phyloP scores from a whole-genome alignment of 2,113 vertebrate genomes.

The Calidris pugnax region DNA sequence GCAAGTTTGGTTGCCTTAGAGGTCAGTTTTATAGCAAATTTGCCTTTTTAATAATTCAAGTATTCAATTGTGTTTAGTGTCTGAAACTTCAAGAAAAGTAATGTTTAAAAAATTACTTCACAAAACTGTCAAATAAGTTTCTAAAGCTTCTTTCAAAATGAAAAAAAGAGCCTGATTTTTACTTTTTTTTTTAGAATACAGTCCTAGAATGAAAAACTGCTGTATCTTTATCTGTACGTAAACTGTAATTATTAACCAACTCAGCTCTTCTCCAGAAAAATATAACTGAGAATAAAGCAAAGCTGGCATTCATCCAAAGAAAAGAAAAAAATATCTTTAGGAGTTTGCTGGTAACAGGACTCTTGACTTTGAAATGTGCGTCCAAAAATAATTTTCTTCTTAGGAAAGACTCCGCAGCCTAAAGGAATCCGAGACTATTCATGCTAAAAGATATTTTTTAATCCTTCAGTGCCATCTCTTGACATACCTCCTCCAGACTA shows the following conservation, averaged over 20 bases:
- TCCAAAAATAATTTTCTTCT: neutral
- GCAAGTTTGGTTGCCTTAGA: neutral
- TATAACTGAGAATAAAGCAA: neutral
- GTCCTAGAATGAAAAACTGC: neutral
- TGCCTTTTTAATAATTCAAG: neutral
- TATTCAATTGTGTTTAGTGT: neutral
- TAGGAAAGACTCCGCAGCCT: neutral
- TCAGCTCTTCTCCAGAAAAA: neutral
- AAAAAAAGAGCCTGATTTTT: neutral
- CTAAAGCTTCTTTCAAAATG: neutral
- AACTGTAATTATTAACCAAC: neutral
- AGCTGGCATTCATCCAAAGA: neutral
- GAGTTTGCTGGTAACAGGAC: neutral
- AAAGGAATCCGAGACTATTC: neutral
- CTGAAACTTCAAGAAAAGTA: neutral
- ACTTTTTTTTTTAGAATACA: neutral
- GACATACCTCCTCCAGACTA: constrained; percentile 93
- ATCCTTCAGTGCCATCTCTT: neutral
- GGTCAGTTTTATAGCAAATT: neutral
- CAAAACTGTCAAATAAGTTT: neutral
- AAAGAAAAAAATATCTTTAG: neutral
- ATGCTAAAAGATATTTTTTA: neutral
- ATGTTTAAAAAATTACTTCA: neutral
- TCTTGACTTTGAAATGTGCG: neutral
- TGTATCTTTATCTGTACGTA: neutral